These are phyloP conservation scores for Pungitius pungitius DNA, from an alignment of 2,113 vertebrate species.

Conservation along the genomic window DNA sequence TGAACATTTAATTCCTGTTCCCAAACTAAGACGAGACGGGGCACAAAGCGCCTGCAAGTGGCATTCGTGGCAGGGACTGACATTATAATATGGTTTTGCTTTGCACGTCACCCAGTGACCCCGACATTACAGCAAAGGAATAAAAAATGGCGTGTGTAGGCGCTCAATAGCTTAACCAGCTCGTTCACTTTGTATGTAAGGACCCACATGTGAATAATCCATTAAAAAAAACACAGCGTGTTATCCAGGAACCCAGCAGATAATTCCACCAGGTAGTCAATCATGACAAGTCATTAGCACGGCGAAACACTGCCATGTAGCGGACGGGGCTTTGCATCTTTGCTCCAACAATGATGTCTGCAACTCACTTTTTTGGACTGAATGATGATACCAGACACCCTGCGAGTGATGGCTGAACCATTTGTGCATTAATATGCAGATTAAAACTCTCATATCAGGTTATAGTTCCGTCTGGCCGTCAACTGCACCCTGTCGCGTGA, in stretches of 20 bases:
- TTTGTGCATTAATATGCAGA: neutral
- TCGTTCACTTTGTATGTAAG: neutral
- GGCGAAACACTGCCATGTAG: neutral
- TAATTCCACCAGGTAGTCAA: neutral
- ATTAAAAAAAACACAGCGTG: neutral
- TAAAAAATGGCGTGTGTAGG: conserved; percentile 20
- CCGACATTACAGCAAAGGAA: conserved; percentile 22
- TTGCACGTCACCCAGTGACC: conserved; percentile 54
- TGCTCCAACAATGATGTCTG: neutral
- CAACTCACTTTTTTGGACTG: neutral
- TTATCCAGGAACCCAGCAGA: conserved; percentile 9
- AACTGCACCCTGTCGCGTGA: neutral
- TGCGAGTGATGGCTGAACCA: neutral
- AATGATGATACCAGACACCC: neutral
- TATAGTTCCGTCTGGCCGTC: neutral
- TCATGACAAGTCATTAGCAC: neutral
- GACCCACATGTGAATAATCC: conserved; percentile 10
- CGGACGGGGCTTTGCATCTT: neutral
- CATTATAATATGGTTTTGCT: conserved; percentile 34
- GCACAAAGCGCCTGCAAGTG: conserved; percentile 28
- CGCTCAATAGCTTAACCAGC: neutral
- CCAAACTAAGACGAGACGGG: neutral
- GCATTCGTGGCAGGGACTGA: conserved; percentile 5
- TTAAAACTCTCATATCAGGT: neutral
- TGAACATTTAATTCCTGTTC: neutral